These are phyloP conservation scores for Caprella mutica DNA, from an alignment of 2,888 invertebrate species.

Conservation along the genomic window DNA sequence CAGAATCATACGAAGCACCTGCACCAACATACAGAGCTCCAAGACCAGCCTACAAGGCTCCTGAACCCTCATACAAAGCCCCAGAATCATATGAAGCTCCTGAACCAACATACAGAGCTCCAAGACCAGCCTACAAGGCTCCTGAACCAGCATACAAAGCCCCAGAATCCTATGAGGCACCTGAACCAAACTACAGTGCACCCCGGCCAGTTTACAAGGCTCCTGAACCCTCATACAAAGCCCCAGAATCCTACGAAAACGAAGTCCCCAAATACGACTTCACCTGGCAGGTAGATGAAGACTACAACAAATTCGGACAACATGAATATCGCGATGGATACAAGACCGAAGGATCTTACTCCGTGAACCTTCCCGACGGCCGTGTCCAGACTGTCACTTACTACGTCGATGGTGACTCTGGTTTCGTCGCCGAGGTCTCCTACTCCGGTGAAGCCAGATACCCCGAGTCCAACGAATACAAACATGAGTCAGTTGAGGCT, in stretches of 20 bases:
- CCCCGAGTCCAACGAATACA: no score
- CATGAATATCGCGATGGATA: not conserved
- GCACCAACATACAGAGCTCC: not conserved
- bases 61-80: constrained; percentile 3
- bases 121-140: no score
- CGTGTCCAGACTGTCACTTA: constrained; percentile 1
- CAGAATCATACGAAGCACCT: no score
- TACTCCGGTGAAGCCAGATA: not conserved
- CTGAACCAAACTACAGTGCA: not conserved
- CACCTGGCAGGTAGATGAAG: not conserved
- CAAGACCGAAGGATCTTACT: constrained; percentile 1
- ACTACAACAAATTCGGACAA: not conserved
- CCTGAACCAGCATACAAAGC: no score
- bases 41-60: not conserved
- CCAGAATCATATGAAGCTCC: no score
- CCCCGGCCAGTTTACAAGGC: constrained; percentile 7
- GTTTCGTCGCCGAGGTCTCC: not conserved
- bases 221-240: not conserved
- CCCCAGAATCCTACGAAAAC: not conserved
- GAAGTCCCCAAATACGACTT: not conserved
- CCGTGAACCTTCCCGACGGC: not conserved
- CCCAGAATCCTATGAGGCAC: no score
- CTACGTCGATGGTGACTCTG: constrained; percentile 1
- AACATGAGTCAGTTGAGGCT: no score
- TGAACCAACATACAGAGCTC: no score